Percentiles rank a stretch among this genome's conserved stretches.
Conservation (phyloP, 2,888 invertebrate species). For the Aporophyla lueneburgensis region DNA sequence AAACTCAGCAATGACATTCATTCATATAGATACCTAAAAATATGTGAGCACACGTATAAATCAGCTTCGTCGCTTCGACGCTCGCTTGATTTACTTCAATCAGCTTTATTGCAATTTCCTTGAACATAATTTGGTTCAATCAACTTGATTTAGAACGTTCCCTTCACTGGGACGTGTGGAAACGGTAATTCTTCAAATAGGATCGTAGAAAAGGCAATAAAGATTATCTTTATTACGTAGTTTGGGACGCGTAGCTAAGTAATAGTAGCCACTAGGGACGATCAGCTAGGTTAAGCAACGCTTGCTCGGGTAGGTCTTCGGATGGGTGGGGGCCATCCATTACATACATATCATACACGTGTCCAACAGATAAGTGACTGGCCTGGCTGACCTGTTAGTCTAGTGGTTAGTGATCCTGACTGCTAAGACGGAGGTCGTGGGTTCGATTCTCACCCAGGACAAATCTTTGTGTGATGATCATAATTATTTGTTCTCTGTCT, state of each 20-base stretch:
- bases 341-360: not conserved
- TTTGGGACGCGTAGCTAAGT: not conserved
- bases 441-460: no score
- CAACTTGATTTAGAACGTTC: slow-evolving; percentile 54
- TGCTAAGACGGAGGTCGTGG: no score
- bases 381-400: no score
- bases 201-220: not conserved
- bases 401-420: no score
- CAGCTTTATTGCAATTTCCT: slow-evolving; percentile 62
- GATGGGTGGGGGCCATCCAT: not conserved
- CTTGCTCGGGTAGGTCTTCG: not conserved
- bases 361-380: no score
- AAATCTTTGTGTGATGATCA: no score
- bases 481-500: no score
- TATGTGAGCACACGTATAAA: slow-evolving; percentile 29
- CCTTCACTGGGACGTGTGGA: slow-evolving; percentile 15
- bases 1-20: slow-evolving; percentile 1
- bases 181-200: slow-evolving; percentile 35
- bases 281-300: not conserved
- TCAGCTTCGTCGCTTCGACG: slow-evolving; percentile 34
- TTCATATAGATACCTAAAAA: slow-evolving; percentile 6
- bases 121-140: slow-evolving; percentile 57
- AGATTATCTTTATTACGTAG: not conserved
- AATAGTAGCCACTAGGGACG: not conserved
- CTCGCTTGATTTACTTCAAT: slow-evolving; percentile 51